A percentile compares a stretch with the other conserved stretches of the same genome.
phyloP scores from a whole-genome alignment of 30 jellyfish, hydroid and myxozoan genomes.

The Aurelia sp. region DNA sequence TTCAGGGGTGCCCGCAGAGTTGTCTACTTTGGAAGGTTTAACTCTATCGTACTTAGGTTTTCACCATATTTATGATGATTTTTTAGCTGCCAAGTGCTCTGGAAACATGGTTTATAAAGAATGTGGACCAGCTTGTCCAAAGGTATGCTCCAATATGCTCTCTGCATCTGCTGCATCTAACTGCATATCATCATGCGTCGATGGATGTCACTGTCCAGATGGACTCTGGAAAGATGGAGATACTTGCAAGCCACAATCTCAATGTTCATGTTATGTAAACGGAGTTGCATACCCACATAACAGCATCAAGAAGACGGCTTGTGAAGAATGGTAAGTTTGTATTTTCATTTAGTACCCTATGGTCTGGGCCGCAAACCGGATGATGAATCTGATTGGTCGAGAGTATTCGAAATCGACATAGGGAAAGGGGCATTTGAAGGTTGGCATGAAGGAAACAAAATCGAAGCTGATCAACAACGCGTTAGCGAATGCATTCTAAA shows the following conservation, averaged over 20 bases:
- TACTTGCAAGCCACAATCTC: slow-evolving; percentile 75
- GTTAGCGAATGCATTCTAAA: too few relatives aligned
- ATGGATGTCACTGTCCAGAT: slow-evolving; percentile 95
- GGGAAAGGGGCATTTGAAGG: too few relatives aligned
- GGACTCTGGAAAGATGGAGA: slow-evolving; percentile 84
- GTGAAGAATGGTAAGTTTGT: slow-evolving; percentile 90
- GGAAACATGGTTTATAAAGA: slow-evolving; percentile 79
- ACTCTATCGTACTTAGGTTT: too few relatives aligned
- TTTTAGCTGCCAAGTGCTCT: slow-evolving; percentile 83
- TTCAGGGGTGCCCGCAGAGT: too few relatives aligned
- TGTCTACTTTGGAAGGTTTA: too few relatives aligned
- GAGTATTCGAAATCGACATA: too few relatives aligned
- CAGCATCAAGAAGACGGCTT: slow-evolving; percentile 69
- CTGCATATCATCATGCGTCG: slow-evolving; percentile 89
- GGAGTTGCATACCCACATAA: slow-evolving; percentile 88
- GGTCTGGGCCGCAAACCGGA: too few relatives aligned
- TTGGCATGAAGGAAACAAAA: too few relatives aligned
- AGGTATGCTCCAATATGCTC: slow-evolving; percentile 82
- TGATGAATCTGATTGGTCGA: too few relatives aligned
- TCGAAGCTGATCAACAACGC: too few relatives aligned
- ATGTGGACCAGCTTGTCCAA: slow-evolving; percentile 99
- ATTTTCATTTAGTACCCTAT: not conserved
- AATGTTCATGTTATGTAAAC: slow-evolving; percentile 90
- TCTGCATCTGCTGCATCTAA: slow-evolving; percentile 49
- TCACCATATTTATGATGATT: too few relatives aligned